Evolutionary conservation across 92 coral and sea anemone species (phyloP).

Genomic region (Epizoanthus rinbou): DNA sequence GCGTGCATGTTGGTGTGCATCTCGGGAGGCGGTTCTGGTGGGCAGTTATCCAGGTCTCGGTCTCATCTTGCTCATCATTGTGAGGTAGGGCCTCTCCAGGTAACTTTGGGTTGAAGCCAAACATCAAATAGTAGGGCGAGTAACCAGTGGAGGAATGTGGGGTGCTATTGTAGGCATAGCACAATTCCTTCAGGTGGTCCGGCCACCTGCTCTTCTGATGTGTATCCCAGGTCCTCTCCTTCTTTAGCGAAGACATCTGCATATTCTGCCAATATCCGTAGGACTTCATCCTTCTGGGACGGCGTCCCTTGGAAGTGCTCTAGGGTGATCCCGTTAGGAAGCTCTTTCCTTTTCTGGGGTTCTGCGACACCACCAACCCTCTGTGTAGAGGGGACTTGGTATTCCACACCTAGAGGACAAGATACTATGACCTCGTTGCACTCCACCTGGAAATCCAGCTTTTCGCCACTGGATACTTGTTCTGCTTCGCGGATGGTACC

Average conservation of each 20-base stretch:
- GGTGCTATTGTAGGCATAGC: conserved; percentile 19
- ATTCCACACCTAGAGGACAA: not conserved
- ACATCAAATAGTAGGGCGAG: conserved; percentile 19
- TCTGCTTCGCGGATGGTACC: not conserved
- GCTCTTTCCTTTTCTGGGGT: not conserved
- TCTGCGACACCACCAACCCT: too few species aligned
- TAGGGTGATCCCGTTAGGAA: conserved; percentile 2
- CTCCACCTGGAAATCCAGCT: conserved; percentile 1
- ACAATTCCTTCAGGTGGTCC: not conserved
- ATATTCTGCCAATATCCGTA: not conserved
- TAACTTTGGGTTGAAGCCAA: not conserved
- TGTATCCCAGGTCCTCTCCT: conserved; percentile 6
- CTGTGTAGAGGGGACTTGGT: not conserved
- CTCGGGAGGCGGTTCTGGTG: not conserved
- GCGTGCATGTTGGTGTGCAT: not conserved
- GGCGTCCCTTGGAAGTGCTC: not conserved
- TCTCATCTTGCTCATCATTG: not conserved
- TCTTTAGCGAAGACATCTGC: conserved; percentile 2
- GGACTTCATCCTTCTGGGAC: not conserved
- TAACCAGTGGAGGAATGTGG: conserved; percentile 44
- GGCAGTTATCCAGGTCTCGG: not conserved
- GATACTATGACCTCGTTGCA: conserved; percentile 4
- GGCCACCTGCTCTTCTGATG: not conserved
- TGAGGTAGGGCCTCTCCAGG: conserved; percentile 17
- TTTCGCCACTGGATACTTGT: not conserved